Evolutionary conservation across 2,888 invertebrate genomes (phyloP), one percentile per base, ranked within the genome.

Genomic region (Punctoribates punctum): DNA sequence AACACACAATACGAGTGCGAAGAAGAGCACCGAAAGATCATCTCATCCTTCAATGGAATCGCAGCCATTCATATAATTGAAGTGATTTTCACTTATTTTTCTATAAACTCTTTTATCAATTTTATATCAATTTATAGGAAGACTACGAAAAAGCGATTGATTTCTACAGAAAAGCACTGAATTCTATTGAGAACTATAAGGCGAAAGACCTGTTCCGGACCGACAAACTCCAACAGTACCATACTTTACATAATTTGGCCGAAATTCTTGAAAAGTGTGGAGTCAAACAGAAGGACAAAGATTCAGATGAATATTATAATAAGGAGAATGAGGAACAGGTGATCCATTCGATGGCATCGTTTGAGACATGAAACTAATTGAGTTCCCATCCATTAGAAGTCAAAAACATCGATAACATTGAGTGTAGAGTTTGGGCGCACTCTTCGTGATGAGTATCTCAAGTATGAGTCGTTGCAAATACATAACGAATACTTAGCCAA

Each of bases 191-290:
- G 38, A 84, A 86, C 77, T 83, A 85, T 76, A 83, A 84, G 81
- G 82, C 85, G 23, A 80, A 83, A 5, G 76, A 73, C n/a, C 29
- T 73, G 29, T 81, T 88, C 73, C 84, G 86, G 70, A 87, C 90
- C 23, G 91, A 91, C 82, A 88, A 88, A 73, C 84, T 90, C 1
- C 87, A 88, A 79, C 85, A 88, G 81, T 87, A 91, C 29, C 91
- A 91, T 82, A 87, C 90, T 0, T 83, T 89, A 77, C 86, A 89
- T 81, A 91, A 91, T 83, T 84, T 90, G 72, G 84, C 87, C 3
- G 87, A 89, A 77, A 79, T 84, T 34, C 9, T 80, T 23, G 77
- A 79, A 38, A 23, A 81, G 82, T 73, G 67, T 34, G 75, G 75
- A 4, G 23, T 51, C 23, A 25, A 23, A 62, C 75, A 75, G 29